Evolutionary conservation across 2,797 vertebrate species (phyloP), one percentile per base, ranked within the genome.

Genomic region (Paramormyrops hopkinsi): DNA sequence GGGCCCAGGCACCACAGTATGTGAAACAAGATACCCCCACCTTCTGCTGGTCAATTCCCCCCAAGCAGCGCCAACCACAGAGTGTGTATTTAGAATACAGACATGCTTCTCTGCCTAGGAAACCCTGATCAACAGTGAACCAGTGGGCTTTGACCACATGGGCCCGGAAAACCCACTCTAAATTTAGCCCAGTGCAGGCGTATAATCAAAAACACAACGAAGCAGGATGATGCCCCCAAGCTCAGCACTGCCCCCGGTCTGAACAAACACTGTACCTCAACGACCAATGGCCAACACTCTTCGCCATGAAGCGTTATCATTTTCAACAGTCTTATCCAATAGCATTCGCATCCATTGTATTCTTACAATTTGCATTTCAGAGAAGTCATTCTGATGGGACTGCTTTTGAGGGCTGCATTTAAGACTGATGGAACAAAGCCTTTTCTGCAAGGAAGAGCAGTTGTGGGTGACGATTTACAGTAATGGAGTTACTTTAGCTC

Each of bases 51-150:
- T 50, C 41, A 50, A 84, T 25, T 46, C 82, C 22, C 69, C 88
- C 25, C 22, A 12, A 62, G 73, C 86, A 37, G 19, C 7, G 4
- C 37, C 5, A 1, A 62, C 59, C 87, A 88, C 89, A 86, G 89
- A 44, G 87, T 56, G 29, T 33, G 56, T 33, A 88, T 88, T 88
- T 90, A 90, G 83, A 90, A 44, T 51, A 44, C 86, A 44, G 69
- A n/a, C 79, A 6, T 33, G 89, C 44, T 90, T 84, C 87, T 90
- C 76, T 83, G 44, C 65, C 50, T 25, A 3, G 17, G 76, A 54
- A 84, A 90, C 59, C 59, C 87, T 53, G 89, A 73, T 65, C 19
- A 83, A 86, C n/a, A 11, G 87, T 1, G 87, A 85, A 44, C 56
- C 56, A 73, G 6, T 41, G 33, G 79, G 8, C 29, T 48, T 37